These are phyloP conservation scores for Caenorhabditis sp. DNA, from an alignment of 2,888 invertebrate species.

Conservation along the genomic window DNA sequence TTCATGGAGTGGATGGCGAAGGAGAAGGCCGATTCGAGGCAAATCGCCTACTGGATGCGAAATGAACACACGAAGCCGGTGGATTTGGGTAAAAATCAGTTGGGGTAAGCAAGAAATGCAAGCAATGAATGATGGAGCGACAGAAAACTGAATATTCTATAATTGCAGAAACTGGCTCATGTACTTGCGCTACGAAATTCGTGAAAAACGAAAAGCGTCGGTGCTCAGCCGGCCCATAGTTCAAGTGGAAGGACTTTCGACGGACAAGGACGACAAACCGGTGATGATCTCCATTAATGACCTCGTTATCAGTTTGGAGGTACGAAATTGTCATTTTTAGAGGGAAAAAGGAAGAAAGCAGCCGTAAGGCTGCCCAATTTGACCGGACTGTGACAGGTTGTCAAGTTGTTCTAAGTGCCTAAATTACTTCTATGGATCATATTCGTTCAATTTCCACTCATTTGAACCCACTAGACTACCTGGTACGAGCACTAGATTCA, in stretches of 20 bases:
- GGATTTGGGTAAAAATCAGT: conserved; percentile 72
- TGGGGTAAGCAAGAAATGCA: conserved; percentile 62
- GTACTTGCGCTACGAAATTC: conserved; percentile 74
- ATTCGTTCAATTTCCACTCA: too few species aligned
- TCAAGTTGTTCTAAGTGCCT: too few species aligned
- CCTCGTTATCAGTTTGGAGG: conserved; percentile 70
- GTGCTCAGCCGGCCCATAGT: conserved; percentile 56
- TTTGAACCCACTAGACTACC: too few species aligned
- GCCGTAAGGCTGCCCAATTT: too few species aligned
- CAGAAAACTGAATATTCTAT: background rate
- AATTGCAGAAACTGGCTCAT: conserved; percentile 70
- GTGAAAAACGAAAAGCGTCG: conserved; percentile 46
- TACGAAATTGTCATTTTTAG: conserved; percentile 21
- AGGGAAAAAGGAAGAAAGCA: background rate
- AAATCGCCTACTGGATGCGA: conserved; percentile 72
- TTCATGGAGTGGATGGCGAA: conserved; percentile 71
- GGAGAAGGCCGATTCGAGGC: conserved; percentile 65
- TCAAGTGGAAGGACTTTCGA: conserved; percentile 70
- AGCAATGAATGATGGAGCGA: too few species aligned
- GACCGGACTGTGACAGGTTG: too few species aligned
- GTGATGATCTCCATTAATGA: conserved; percentile 71
- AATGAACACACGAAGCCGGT: conserved; percentile 68
- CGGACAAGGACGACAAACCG: conserved; percentile 72
- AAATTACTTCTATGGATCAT: too few species aligned
- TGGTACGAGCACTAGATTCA: too few species aligned